Conservation (phyloP, 2,113 vertebrate species). For the Mobula hypostoma region DNA sequence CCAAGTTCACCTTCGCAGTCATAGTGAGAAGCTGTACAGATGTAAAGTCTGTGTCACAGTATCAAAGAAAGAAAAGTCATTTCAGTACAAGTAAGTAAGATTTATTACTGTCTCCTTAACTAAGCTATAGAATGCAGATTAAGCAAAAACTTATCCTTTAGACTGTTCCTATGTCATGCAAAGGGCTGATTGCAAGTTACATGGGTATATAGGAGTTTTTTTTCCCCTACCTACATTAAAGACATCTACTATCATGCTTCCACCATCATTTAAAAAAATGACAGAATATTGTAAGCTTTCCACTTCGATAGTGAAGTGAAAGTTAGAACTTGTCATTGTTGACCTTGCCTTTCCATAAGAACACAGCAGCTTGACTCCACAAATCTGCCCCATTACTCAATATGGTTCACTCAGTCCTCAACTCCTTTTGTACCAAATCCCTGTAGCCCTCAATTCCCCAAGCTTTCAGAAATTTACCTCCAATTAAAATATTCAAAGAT, state of each 20-base stretch:
- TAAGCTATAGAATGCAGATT: not conserved
- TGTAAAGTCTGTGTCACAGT: slow-evolving; percentile 58
- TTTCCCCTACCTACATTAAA: not conserved
- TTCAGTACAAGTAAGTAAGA: slow-evolving; percentile 29
- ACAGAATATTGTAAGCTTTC: not conserved
- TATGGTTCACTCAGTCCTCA: too few species aligned
- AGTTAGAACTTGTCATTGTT: not conserved
- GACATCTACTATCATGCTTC: not conserved
- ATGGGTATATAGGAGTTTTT: not conserved
- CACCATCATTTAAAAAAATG: not conserved
- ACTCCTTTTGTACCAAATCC: too few species aligned
- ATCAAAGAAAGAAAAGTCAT: slow-evolving; percentile 33
- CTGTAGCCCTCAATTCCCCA: too few species aligned
- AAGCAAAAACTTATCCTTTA: not conserved
- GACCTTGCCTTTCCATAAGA: too few species aligned
- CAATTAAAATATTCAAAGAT: too few species aligned
- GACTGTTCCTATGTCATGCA: not conserved
- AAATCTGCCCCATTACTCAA: too few species aligned
- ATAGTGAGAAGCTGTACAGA: slow-evolving; percentile 66
- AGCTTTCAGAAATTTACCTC: too few species aligned
- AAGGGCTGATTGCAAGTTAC: not conserved
- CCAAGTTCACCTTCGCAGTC: slow-evolving; percentile 63
- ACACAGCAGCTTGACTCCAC: too few species aligned
- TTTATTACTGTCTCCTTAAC: not conserved
- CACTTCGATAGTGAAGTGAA: not conserved